These are phyloP conservation scores for Synanthedon vespiformis DNA, from an alignment of 2,888 invertebrate species.

Conservation along the genomic window DNA sequence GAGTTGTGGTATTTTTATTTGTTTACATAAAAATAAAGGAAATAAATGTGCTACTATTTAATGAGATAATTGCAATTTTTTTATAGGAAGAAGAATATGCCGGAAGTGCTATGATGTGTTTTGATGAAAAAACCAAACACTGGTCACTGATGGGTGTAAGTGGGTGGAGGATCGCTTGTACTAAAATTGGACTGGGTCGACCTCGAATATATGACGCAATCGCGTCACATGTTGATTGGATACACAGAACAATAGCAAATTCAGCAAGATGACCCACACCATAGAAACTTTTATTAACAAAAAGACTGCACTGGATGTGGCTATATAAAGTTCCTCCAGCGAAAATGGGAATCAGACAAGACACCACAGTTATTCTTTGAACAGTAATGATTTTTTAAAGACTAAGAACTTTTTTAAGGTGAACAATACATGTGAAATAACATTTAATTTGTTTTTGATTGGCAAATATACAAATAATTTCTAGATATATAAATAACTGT, in stretches of 20 bases:
- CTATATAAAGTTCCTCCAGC: not conserved
- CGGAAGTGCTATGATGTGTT: constrained; percentile 87
- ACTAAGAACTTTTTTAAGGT: too few species aligned
- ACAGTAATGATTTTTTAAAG: too few species aligned
- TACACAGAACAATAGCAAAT: constrained; percentile 78
- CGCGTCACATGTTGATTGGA: constrained; percentile 87
- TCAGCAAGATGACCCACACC: constrained; percentile 47
- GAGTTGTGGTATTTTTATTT: too few species aligned
- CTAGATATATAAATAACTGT: too few species aligned
- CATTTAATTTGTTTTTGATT: too few species aligned
- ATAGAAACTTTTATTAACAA: constrained; percentile 7
- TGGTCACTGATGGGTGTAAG: constrained; percentile 87
- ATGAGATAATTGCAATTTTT: not conserved
- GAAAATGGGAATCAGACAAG: not conserved
- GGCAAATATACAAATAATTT: too few species aligned
- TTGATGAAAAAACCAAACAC: constrained; percentile 75
- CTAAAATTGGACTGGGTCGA: constrained; percentile 80
- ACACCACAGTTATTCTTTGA: too few species aligned
- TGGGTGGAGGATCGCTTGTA: constrained; percentile 88
- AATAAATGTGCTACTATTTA: too few species aligned
- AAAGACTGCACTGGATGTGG: constrained; percentile 36
- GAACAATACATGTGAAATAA: too few species aligned
- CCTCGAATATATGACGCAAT: constrained; percentile 88
- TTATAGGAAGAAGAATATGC: constrained; percentile 88
- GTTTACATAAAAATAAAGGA: not conserved